Evolutionary conservation across 2,113 vertebrate species (phyloP), one percentile per base, ranked within the genome.

Genomic region (Eulemur macaco): DNA sequence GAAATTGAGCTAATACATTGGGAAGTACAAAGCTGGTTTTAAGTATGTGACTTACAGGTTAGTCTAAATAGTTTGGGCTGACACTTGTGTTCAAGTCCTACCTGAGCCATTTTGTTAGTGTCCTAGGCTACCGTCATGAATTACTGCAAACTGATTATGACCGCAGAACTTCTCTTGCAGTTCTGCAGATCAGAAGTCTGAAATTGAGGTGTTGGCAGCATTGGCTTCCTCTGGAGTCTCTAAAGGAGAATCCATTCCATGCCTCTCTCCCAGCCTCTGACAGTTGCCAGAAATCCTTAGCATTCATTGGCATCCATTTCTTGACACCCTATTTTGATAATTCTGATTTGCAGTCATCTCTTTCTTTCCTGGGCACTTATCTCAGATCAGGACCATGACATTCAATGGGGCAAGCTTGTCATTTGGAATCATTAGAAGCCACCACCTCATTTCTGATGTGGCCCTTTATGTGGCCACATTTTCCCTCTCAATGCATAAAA

Each of bases 81-180:
- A 23, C 8, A 1, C 15, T 18, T 23, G 34, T 18, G 34, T 42
- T 64, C 64, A 63, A 9, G n/a, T 39, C 52, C 21, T 27, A 14
- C 66, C 39, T 76, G 5, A 15, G 8, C 6, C 76, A 34, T 17
- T 1, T 4, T 17, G 3, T 17, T 25, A 0, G 42, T 45, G 76
- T 5, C 39, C 20, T 25, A 29, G 78, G 27, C 34, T 47, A 54
- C n/a, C 6, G 18, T 12, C 17, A 66, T 5, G 58, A 71, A 78
- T 3, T 1, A 25, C 25, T 17, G 47, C 37, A 71, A 3, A 6
- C 0, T 0, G 6, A 15, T 50, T 27, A 2, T 34, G 18, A 9
- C 5, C 37, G 1, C 29, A 37, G 23, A 29, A 6, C 6, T 54
- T 37, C 21, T 7, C 34, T 15, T 31, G 0, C 6, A 1, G 20